phyloP scores from a whole-genome alignment of 2,113 vertebrate species.

The Cyprinodon brontotheroides region DNA sequence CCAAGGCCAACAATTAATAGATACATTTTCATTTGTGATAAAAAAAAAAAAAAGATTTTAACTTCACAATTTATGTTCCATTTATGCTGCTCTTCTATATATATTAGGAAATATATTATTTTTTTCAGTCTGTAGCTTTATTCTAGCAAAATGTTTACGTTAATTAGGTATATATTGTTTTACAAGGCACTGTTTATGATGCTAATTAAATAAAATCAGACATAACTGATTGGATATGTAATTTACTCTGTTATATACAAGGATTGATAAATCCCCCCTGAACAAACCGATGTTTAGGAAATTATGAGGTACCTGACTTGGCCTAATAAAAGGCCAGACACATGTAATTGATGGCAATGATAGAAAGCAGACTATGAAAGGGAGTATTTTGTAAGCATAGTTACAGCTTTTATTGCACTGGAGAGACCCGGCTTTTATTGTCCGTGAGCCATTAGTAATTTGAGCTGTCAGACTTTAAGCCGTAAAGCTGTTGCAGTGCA shows the following conservation, averaged over 20 bases:
- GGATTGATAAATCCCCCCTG: too few species aligned
- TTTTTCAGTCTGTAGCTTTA: background rate
- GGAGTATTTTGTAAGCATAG: constrained; percentile 43
- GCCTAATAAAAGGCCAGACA: constrained; percentile 3
- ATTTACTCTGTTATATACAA: background rate
- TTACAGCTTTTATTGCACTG: constrained; percentile 57
- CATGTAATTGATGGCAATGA: constrained; percentile 19
- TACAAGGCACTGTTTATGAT: background rate
- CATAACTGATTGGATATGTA: constrained; percentile 2
- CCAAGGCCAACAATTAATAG: too few species aligned
- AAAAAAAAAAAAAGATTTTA: background rate
- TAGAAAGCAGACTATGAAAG: constrained; percentile 48
- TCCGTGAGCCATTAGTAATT: constrained; percentile 58
- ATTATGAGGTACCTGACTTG: constrained; percentile 9
- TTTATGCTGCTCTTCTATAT: too few species aligned
- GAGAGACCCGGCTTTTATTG: constrained; percentile 47
- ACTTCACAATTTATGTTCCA: background rate
- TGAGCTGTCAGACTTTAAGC: constrained; percentile 57
- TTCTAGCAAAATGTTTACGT: background rate
- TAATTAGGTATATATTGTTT: background rate
- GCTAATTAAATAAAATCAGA: constrained; percentile 13
- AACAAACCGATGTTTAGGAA: background rate
- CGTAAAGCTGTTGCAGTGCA: constrained; percentile 51
- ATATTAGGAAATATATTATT: background rate
- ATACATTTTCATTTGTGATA: background rate